Evolutionary conservation across 1,140 invertebrate genomes (phyloP).

Genomic region (Drosophila lacteicornis): DNA sequence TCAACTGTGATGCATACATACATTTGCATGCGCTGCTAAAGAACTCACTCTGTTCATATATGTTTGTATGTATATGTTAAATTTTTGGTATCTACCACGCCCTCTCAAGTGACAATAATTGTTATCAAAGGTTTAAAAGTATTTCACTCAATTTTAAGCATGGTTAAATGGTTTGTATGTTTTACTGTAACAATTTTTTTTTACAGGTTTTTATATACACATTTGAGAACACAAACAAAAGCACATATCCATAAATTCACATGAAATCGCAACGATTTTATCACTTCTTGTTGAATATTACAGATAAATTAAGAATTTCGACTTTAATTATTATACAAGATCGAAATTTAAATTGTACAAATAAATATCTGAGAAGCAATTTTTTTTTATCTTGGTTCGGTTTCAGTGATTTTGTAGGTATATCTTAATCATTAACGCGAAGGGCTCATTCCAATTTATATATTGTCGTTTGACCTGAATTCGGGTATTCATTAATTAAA

Average conservation of each 20-base stretch:
- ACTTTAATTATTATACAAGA: neutral
- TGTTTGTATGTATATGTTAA: too few relatives aligned
- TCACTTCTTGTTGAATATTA: neutral
- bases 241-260: neutral
- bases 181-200: neutral
- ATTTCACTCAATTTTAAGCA: neutral
- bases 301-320: neutral
- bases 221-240: neutral
- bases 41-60: neutral
- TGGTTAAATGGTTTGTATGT: neutral
- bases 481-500: neutral
- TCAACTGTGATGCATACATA: conserved; percentile 6
- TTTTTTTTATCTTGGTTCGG: conserved; percentile 14
- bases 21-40: conserved; percentile 3
- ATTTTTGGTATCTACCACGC: conserved; percentile 8
- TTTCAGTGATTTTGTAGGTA: conserved; percentile 36
- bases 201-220: neutral
- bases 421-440: conserved; percentile 21
- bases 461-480: neutral
- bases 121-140: neutral
- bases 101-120: conserved; percentile 3
- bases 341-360: neutral
- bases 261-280: neutral
- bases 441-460: neutral
- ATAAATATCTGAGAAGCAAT: neutral